Percentiles rank a stretch among this genome's conserved stretches.
phyloP scores from a whole-genome alignment of 2,888 invertebrate genomes.

The Galerucella pusilla region DNA sequence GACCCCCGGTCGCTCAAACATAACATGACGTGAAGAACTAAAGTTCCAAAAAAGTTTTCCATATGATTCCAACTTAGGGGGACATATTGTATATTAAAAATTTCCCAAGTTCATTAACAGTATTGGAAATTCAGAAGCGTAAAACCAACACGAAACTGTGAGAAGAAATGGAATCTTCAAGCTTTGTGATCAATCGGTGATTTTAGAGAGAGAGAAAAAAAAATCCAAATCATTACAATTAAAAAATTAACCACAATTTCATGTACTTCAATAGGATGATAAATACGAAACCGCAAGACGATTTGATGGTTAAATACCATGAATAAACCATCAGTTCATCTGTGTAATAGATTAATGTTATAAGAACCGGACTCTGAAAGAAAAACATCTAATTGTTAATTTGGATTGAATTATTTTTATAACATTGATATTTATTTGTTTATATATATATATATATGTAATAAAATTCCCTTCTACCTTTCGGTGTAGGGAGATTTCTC shows the following conservation, averaged over 20 bases:
- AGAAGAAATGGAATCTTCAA: slow-evolving; percentile 28
- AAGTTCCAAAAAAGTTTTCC: too few relatives aligned
- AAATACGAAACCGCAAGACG: slow-evolving; percentile 48
- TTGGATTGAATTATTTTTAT: background rate
- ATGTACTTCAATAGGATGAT: slow-evolving; percentile 29
- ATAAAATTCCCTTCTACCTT: too few relatives aligned
- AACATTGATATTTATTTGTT: background rate
- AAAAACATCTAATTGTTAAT: background rate
- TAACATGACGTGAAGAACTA: too few relatives aligned
- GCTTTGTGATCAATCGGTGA: slow-evolving; percentile 24
- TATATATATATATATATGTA: too few relatives aligned
- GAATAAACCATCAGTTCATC: slow-evolving; percentile 50
- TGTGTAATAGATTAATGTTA: slow-evolving; percentile 23
- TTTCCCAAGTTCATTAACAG: slow-evolving; percentile 7
- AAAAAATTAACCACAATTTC: slow-evolving; percentile 34
- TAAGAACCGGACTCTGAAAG: slow-evolving; percentile 10
- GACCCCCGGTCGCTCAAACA: too few relatives aligned
- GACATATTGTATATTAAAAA: background rate
- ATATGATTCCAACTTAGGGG: too few relatives aligned
- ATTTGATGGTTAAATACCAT: slow-evolving; percentile 53
- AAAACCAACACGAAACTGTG: slow-evolving; percentile 35
- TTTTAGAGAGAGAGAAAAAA: slow-evolving; percentile 23
- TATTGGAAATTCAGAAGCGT: slow-evolving; percentile 25
- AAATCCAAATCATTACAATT: slow-evolving; percentile 33
- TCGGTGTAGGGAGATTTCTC: too few relatives aligned